Percentiles rank a stretch among this genome's conserved stretches.
Evolutionary conservation across 2,797 vertebrate species (phyloP).

Genomic region (Anabas testudineus): DNA sequence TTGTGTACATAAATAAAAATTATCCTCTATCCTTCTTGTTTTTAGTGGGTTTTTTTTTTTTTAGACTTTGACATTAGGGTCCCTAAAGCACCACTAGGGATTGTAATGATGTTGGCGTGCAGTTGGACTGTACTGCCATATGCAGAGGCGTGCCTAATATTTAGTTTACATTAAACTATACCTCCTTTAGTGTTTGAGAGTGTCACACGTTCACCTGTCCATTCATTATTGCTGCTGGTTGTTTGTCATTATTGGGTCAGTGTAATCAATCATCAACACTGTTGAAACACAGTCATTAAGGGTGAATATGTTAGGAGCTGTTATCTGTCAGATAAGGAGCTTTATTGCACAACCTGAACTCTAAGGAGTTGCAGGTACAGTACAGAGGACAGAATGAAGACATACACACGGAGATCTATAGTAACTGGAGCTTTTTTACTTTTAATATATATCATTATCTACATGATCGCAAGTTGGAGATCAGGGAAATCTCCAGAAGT

Average conservation of each 20-base stretch:
- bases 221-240: too few relatives aligned
- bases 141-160: too few relatives aligned
- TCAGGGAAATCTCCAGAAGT: not conserved
- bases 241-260: too few relatives aligned
- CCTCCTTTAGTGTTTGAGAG: too few relatives aligned
- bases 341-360: not conserved
- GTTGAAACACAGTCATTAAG: not conserved
- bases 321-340: constrained; percentile 37
- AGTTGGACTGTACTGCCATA: too few relatives aligned
- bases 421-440: constrained; percentile 22
- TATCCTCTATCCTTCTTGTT: constrained; percentile 27
- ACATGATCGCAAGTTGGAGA: not conserved
- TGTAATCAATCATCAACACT: too few relatives aligned
- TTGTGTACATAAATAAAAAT: constrained; percentile 83
- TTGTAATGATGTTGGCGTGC: too few relatives aligned
- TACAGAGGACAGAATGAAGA: constrained; percentile 33
- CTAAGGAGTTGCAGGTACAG: not conserved
- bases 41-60: constrained; percentile 5
- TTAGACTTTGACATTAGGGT: not conserved
- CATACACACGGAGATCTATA: not conserved
- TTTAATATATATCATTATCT: constrained; percentile 19
- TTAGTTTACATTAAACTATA: too few relatives aligned
- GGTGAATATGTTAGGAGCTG: not conserved
- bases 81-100: too few relatives aligned
- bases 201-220: too few relatives aligned